Conservation (phyloP, 2,888 invertebrate genomes). For the Mythimna albipuncta region DNA sequence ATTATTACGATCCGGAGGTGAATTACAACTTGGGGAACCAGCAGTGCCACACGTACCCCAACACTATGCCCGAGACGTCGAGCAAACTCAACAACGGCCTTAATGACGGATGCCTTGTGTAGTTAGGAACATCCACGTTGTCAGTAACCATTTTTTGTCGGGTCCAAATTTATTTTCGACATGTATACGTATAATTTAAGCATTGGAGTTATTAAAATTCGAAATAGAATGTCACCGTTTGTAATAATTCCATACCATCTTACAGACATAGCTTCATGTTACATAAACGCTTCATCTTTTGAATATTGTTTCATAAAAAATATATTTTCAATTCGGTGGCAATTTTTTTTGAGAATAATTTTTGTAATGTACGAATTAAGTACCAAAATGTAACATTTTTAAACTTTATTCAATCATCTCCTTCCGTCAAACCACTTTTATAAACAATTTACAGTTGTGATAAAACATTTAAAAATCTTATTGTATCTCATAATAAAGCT, state of each 20-base stretch:
- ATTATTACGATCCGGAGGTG: slow-evolving; percentile 89
- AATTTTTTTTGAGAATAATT: slow-evolving; percentile 49
- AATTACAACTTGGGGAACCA: slow-evolving; percentile 87
- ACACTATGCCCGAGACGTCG: slow-evolving; percentile 83
- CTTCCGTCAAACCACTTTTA: slow-evolving; percentile 46
- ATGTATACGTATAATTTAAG: slow-evolving; percentile 87
- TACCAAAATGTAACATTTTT: slow-evolving; percentile 43
- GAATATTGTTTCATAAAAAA: slow-evolving; percentile 50
- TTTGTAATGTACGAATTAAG: slow-evolving; percentile 51
- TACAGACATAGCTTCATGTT: slow-evolving; percentile 51
- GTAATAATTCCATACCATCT: slow-evolving; percentile 66
- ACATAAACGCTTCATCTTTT: slow-evolving; percentile 53
- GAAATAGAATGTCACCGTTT: slow-evolving; percentile 85
- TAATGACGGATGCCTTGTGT: slow-evolving; percentile 92
- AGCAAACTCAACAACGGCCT: slow-evolving; percentile 89
- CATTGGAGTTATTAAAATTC: slow-evolving; percentile 80
- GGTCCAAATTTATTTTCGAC: slow-evolving; percentile 86
- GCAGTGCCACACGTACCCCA: slow-evolving; percentile 90
- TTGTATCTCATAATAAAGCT: slow-evolving; percentile 63
- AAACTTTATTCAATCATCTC: slow-evolving; percentile 39
- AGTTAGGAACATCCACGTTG: slow-evolving; percentile 68
- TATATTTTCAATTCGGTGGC: slow-evolving; percentile 64
- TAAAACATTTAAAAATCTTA: slow-evolving; percentile 58
- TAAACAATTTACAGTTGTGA: slow-evolving; percentile 56
- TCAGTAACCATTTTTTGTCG: slow-evolving; percentile 74